phyloP scores from a whole-genome alignment of 37 sponge, comb jelly and placozoan species.

The Dysidea cf. avara region DNA sequence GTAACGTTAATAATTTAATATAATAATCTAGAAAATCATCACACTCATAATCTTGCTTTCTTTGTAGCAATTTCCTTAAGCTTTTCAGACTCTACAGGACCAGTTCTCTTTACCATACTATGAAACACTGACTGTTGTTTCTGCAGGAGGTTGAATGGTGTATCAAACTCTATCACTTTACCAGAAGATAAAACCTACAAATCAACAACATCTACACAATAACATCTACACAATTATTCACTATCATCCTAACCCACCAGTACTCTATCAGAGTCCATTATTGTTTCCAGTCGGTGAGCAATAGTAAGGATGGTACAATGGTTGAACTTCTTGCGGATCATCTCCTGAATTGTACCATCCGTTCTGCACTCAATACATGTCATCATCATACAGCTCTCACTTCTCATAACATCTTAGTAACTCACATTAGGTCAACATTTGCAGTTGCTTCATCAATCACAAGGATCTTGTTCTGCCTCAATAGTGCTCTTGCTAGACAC shows the following conservation, averaged over 20 bases:
- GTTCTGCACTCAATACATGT: conserved; percentile 51
- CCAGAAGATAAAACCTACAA: conserved; percentile 33
- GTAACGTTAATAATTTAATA: no score
- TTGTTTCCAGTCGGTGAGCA: conserved; percentile 93
- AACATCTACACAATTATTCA: background rate
- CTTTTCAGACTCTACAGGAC: conserved; percentile 13
- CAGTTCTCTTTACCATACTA: conserved; percentile 24
- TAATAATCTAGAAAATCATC: no score
- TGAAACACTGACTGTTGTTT: conserved; percentile 4
- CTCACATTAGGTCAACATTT: conserved; percentile 74
- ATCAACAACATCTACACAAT: background rate
- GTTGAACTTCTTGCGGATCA: conserved; percentile 65
- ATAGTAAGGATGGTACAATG: conserved; percentile 87
- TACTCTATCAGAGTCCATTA: conserved; percentile 86
- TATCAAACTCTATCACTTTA: conserved; percentile 42
- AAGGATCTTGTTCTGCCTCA: conserved; percentile 67
- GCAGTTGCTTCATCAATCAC: conserved; percentile 85
- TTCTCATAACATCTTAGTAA: background rate
- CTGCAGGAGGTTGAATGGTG: conserved; percentile 27
- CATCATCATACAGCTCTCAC: no score
- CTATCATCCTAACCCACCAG: conserved; percentile 46
- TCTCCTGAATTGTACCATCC: conserved; percentile 83
- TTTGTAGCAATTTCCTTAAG: conserved; percentile 13
- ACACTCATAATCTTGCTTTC: no score
- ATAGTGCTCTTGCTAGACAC: conserved; percentile 72